Conservation (phyloP, 2,888 invertebrate species). For the Endomychus coccineus region DNA sequence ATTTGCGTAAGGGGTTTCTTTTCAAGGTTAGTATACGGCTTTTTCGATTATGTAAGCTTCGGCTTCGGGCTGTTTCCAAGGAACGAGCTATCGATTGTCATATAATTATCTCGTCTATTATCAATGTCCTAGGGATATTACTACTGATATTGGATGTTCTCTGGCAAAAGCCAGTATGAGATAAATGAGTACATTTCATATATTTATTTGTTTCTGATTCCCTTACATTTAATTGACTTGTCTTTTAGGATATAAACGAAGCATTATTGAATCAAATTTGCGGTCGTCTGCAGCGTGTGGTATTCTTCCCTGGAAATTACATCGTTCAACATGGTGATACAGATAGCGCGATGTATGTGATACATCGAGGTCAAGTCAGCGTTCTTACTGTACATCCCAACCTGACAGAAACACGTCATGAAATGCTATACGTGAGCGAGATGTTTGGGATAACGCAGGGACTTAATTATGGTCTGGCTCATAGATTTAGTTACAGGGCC, state of each 20-base stretch:
- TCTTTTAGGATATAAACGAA: constrained; percentile 41
- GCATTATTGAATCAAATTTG: constrained; percentile 48
- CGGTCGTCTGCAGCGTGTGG: constrained; percentile 47
- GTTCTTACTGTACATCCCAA: constrained; percentile 49
- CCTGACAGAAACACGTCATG: constrained; percentile 45
- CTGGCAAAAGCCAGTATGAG: no score
- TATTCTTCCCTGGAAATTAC: constrained; percentile 51
- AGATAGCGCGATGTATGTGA: constrained; percentile 51
- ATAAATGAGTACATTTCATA: no score
- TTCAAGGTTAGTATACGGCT: constrained; percentile 37
- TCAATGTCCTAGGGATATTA: no score
- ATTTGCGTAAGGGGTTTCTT: constrained; percentile 47
- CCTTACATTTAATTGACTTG: no score
- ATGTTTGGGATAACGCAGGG: constrained; percentile 53
- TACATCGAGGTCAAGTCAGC: constrained; percentile 51
- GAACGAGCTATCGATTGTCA: no score
- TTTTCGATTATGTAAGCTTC: no score
- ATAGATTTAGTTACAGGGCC: constrained; percentile 50
- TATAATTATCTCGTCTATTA: no score
- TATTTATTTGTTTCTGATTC: no score
- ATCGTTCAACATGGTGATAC: constrained; percentile 51
- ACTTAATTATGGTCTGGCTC: constrained; percentile 47
- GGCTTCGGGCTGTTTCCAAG: no score
- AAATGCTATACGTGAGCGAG: constrained; percentile 48
- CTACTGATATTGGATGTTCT: no score